phyloP scores from a whole-genome alignment of 92 coral and sea anemone genomes.

The Siderastrea siderea region DNA sequence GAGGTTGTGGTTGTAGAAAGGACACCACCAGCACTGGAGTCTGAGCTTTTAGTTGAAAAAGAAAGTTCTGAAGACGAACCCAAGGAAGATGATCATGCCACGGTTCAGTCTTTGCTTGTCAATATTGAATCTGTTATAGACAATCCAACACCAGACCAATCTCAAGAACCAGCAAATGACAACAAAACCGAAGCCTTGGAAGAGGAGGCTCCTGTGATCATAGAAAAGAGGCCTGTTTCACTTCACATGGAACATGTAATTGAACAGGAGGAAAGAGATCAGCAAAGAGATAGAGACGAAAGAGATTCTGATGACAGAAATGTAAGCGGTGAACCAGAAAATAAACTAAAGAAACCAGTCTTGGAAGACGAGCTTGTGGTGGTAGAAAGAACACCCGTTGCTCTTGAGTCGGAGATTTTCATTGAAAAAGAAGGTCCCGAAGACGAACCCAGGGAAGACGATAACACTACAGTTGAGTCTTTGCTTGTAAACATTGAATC shows the following conservation, averaged over 20 bases:
- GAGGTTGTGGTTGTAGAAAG: constrained; percentile 6
- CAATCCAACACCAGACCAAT: not conserved
- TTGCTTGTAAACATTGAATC: constrained; percentile 18
- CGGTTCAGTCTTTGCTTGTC: constrained; percentile 6
- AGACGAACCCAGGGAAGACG: not conserved
- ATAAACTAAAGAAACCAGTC: not conserved
- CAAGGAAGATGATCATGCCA: constrained; percentile 3
- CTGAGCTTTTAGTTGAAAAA: not conserved
- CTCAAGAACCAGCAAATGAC: not conserved
- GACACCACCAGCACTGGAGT: not conserved
- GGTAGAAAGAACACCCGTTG: not conserved
- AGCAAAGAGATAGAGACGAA: not conserved
- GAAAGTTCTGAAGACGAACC: not conserved
- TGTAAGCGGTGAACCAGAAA: not conserved
- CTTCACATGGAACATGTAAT: constrained; percentile 13
- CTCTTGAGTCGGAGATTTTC: not conserved
- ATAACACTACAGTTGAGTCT: not conserved
- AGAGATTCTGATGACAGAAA: not conserved
- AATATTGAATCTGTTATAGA: constrained; percentile 19
- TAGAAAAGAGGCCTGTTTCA: constrained; percentile 14
- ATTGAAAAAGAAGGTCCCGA: constrained; percentile 4
- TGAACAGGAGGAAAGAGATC: not conserved
- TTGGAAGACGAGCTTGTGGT: constrained; percentile 21
- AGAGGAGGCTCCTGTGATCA: not conserved
- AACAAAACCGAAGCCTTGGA: not conserved